phyloP scores from a whole-genome alignment of 2,113 vertebrate genomes.

The Pangasianodon hypophthalmus region DNA sequence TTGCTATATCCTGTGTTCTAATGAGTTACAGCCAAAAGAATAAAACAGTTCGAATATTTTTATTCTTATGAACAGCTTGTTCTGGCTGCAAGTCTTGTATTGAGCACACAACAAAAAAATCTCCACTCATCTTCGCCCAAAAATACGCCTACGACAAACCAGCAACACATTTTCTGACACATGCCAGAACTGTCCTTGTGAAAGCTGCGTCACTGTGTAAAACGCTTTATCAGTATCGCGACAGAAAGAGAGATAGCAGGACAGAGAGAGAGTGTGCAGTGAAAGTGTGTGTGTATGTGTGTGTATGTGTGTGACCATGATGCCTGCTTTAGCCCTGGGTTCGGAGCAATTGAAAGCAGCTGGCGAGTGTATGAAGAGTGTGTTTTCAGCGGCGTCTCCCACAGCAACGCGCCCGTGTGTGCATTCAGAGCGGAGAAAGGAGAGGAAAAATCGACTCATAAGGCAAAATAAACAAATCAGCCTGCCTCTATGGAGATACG shows the following conservation, averaged over 20 bases:
- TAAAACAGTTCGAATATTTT: not conserved
- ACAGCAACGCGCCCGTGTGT: conserved; percentile 71
- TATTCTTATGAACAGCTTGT: not conserved
- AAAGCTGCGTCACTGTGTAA: not conserved
- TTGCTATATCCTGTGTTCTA: not conserved
- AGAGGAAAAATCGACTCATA: conserved; percentile 77
- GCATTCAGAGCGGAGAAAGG: conserved; percentile 66
- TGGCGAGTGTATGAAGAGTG: conserved; percentile 68
- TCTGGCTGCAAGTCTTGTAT: not conserved
- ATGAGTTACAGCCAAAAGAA: not conserved
- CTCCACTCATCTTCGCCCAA: not conserved
- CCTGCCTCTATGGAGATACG: conserved; percentile 64
- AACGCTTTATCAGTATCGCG: not conserved
- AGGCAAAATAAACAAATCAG: conserved; percentile 70
- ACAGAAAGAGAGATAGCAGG: not conserved
- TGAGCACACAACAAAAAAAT: not conserved
- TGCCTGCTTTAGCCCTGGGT: conserved; percentile 44
- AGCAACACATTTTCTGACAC: not conserved
- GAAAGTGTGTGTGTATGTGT: conserved; percentile 54
- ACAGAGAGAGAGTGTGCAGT: not conserved
- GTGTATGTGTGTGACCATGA: conserved; percentile 44
- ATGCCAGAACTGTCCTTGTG: not conserved
- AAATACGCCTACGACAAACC: not conserved
- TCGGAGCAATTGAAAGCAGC: conserved; percentile 75
- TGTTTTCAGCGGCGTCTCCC: conserved; percentile 74